Evolutionary conservation across 2,797 vertebrate genomes (phyloP).

Genomic region (Neosalanx taihuensis): DNA sequence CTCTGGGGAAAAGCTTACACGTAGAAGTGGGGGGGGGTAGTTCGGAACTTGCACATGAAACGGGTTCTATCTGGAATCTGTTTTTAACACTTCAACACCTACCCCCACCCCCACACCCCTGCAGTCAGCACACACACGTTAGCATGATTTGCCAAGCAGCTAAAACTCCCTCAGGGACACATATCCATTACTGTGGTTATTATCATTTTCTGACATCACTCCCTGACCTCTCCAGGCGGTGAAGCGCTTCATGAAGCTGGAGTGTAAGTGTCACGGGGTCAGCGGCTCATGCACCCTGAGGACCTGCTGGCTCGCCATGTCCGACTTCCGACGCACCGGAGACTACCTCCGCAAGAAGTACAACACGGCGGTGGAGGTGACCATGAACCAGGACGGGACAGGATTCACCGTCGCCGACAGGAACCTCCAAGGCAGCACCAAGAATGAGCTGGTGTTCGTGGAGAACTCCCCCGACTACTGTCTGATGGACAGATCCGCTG

Average conservation of each 20-base stretch:
- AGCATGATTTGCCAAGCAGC: background rate
- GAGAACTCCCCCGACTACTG: constrained; percentile 98
- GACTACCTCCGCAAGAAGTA: constrained; percentile 94
- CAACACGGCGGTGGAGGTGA: constrained; percentile 92
- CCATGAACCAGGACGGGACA: constrained; percentile 94
- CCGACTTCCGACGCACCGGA: constrained; percentile 92
- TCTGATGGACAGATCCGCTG: constrained; percentile 88
- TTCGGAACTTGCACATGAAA: no score
- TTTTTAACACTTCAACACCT: no score
- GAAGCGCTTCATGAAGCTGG: constrained; percentile 95
- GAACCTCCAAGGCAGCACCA: constrained; percentile 87
- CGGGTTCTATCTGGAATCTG: no score
- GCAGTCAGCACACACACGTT: no score
- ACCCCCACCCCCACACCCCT: no score
- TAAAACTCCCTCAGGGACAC: background rate
- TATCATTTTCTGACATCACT: background rate
- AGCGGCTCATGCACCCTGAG: constrained; percentile 95
- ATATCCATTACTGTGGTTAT: no score
- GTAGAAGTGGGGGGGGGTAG: background rate
- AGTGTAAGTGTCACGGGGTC: constrained; percentile 98
- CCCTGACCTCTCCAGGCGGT: constrained; percentile 78
- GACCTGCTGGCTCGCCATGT: constrained; percentile 95
- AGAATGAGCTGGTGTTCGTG: constrained; percentile 94
- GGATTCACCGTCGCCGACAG: constrained; percentile 90
- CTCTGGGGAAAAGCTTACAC: background rate